A percentile compares a stretch with the other conserved stretches of the same genome.
phyloP scores from a whole-genome alignment of 1,140 invertebrate genomes.

The Bombus consobrinus region DNA sequence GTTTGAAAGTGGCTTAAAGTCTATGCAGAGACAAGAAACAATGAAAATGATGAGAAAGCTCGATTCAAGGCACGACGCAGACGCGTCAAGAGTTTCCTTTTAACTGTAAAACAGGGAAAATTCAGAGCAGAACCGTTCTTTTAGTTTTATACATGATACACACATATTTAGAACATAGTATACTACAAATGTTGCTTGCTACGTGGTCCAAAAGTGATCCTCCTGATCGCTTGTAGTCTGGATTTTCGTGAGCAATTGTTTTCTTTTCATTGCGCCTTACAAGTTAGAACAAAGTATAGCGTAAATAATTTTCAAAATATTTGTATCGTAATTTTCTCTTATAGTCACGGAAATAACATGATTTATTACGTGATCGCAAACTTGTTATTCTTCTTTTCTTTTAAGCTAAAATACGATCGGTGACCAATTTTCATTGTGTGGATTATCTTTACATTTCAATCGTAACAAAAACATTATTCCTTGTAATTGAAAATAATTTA shows the following conservation, averaged over 20 bases:
- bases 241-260: slow-evolving; percentile 23
- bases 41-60: neutral
- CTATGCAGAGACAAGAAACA: slow-evolving; percentile 10
- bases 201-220: slow-evolving; percentile 44
- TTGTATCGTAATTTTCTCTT: neutral
- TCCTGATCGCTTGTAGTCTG: neutral
- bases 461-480: neutral
- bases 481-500: neutral
- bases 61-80: neutral
- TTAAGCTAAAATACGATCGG: neutral
- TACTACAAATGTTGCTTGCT: slow-evolving; percentile 32
- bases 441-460: neutral
- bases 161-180: slow-evolving; percentile 20
- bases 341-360: neutral
- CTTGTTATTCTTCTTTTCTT: neutral
- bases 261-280: neutral
- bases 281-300: neutral
- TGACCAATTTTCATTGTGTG: neutral
- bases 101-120: slow-evolving; percentile 39
- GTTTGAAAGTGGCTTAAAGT: slow-evolving; percentile 48
- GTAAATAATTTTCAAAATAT: neutral
- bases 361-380: neutral
- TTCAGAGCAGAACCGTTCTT: slow-evolving; percentile 20
- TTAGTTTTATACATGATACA: slow-evolving; percentile 14
- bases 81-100: slow-evolving; percentile 10